Evolutionary conservation across 2,797 vertebrate genomes (phyloP), one percentile per base, ranked within the genome.

Genomic region (Onychomys leucogaster): DNA sequence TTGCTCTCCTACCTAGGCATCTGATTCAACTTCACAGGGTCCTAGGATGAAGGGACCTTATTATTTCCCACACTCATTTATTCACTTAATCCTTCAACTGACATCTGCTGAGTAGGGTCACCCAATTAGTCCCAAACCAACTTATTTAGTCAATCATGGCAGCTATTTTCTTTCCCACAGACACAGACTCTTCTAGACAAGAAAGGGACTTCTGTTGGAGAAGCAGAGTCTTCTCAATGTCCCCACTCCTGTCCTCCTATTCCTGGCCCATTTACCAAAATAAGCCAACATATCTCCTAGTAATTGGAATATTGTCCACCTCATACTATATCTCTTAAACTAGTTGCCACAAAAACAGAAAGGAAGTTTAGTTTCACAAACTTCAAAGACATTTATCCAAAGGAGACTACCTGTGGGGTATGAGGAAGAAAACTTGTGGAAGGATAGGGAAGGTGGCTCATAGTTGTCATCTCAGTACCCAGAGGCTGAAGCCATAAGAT

Each of bases 21-120:
- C 71, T 87, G 96, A 94, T 90, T 91, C 95, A 69, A 75, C 87
- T 76, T 96, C 95, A 91, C 78, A 95, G 92, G 61, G 23, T 92
- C 75, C 67, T 27, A 52, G 49, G 55, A 85, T 94, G 5, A 32
- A 90, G 67, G 67, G 81, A 83, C n/a, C 37, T 23, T 43, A 75
- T 78, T 93, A 89, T 94, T 94, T 94, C 95, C 83, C 55, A 87
- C 34, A 76, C 9, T 88, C 9, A 32, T 41, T 69, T n/a, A 37
- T 89, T 92, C 41, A 80, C 57, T 78, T 81, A 78, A 81, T 93
- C 61, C 91, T 78, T 92, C 71, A 91, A 75, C 61, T 71, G 81
- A 52, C 55, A 91, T 88, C 85, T 95, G 67, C 17, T 59, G 41
- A 92, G 41, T 71, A 77, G 78, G 0, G 32, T 65, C 52, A 32